Base-by-base conservation (phyloP, 2,888 invertebrate genomes). In the Ernsta delagoae region DNA sequence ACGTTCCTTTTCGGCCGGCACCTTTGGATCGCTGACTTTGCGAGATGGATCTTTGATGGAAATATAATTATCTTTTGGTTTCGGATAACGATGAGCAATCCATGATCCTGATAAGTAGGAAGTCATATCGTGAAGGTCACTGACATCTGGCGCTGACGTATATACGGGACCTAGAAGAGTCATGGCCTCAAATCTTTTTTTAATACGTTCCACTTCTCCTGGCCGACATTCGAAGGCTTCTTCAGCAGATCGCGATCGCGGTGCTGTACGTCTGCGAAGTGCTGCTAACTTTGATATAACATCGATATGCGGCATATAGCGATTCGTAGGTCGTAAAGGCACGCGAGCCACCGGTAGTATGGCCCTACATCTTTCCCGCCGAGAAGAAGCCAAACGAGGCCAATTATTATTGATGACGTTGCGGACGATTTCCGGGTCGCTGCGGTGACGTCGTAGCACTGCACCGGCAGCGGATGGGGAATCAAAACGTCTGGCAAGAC, bases 231-330 rank as follows among this genome's bases (percentile, higher is more conserved):
- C 92, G 76, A 85, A 80, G 7, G 89, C 87, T 75, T 92, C 94
- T 79, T 93, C 92, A 7, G 91, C 86, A 24, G 94, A 91, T 74
- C 94, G 92, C 59, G 93, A 93, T 68, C 94, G 89, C 41, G 92
- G 89, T 34, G 87, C 76, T 1, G 90, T 86, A 50, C 93, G 88
- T 74, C 89, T 88, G 59, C 94, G 93, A 43, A 97, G 87, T 0
- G 95, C 94, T 0, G 97, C 97, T 67, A 97, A 95, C 88, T 98
- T 97, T 77, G 97, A 97, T 77, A 98, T 98, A n/a, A 98, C 96
- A 78, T 98, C 97, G 75, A 98, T 97, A 79, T 97, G 97, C 0
- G 98, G 97, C 97, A 98, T 97, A 73, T 95, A 95, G 11, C 97
- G 94, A 80, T 97, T 96, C 67, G 95, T 95, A 0, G 95, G 91